phyloP scores from a whole-genome alignment of 2,797 vertebrate genomes.

The Anabacerthia variegaticeps region DNA sequence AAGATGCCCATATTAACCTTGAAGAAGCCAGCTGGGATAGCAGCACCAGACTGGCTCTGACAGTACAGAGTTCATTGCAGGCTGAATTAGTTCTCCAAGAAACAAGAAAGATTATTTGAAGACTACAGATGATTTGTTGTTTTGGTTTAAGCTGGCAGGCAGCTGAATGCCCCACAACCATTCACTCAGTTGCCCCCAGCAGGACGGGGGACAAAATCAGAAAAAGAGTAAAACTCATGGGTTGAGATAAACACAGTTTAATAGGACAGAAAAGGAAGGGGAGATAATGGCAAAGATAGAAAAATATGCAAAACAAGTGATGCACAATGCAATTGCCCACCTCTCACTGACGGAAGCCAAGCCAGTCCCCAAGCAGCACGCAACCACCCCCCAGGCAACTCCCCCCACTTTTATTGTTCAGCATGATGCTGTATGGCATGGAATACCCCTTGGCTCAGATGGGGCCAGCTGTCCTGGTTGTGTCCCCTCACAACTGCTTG shows the following conservation, averaged over 20 bases:
- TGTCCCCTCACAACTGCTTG: not conserved
- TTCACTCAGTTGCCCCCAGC: not conserved
- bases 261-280: not conserved
- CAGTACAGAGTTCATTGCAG: not conserved
- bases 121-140: not conserved
- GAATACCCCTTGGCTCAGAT: not conserved
- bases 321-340: not conserved
- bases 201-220: not conserved
- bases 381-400: not conserved
- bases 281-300: not conserved
- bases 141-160: not conserved
- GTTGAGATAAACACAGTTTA: not conserved
- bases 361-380: fast-evolving
- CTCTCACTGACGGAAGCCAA: not conserved
- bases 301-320: not conserved
- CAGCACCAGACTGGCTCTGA: not conserved
- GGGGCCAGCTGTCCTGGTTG: not conserved
- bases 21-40: not conserved
- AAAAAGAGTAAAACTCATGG: not conserved
- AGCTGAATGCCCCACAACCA: not conserved
- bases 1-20: not conserved
- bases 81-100: not conserved
- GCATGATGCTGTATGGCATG: too few species aligned
- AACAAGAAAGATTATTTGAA: not conserved
- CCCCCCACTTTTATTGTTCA: not conserved